A percentile compares a stretch with the other conserved stretches of the same genome.
Evolutionary conservation across 2,888 invertebrate genomes (phyloP).

Genomic region (Agrotis exclamationis): DNA sequence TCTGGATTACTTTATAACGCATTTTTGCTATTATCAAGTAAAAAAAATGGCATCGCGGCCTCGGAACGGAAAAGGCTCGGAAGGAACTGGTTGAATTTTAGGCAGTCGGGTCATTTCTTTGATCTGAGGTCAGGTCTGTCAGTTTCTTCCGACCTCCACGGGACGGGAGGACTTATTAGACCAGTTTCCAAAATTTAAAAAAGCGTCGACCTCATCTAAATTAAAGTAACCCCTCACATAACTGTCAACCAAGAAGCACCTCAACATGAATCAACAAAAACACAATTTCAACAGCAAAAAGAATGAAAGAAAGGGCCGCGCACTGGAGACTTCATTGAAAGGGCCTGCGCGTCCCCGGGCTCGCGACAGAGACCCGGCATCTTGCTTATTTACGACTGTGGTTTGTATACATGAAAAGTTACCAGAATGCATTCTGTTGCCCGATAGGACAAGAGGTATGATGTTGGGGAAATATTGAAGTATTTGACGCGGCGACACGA

Average conservation of each 20-base stretch:
- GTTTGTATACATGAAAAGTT: conserved; percentile 55
- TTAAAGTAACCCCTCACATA: background rate
- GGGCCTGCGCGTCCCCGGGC: conserved; percentile 46
- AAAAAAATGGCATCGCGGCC: no score
- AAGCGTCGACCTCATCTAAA: conserved; percentile 1
- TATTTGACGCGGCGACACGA: conserved; percentile 20
- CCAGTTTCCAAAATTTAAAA: no score
- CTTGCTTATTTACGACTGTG: conserved; percentile 51
- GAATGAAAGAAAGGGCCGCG: conserved; percentile 36
- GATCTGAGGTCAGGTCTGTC: no score
- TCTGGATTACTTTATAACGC: no score
- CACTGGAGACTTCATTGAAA: conserved; percentile 53
- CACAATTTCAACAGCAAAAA: conserved; percentile 52
- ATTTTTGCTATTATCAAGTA: conserved; percentile 2
- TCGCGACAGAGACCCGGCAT: conserved; percentile 36
- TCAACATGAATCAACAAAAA: conserved; percentile 53
- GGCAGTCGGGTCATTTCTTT: no score
- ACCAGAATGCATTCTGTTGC: conserved; percentile 42
- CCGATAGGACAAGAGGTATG: conserved; percentile 30
- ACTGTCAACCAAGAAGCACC: conserved; percentile 16
- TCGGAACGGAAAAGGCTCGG: no score
- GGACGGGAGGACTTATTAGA: no score
- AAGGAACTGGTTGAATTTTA: no score
- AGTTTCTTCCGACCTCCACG: no score
- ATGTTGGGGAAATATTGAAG: conserved; percentile 29